Percentiles rank a stretch among this genome's conserved stretches.
These are phyloP conservation scores for Drosophila fungiperda DNA, from an alignment of 2,888 invertebrate genomes.

Conservation along the genomic window DNA sequence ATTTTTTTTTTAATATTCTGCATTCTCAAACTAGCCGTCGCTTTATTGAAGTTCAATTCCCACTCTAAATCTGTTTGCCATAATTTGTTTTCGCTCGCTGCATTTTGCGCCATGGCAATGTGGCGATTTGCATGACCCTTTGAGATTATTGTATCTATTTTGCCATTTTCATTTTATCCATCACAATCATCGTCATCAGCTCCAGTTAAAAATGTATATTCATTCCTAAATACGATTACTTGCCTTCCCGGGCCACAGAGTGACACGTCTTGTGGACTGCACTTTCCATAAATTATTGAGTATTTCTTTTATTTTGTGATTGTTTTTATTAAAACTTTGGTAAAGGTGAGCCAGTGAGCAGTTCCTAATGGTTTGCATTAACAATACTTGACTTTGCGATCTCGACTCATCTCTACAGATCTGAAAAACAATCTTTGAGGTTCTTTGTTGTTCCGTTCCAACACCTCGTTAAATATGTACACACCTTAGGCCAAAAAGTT, in stretches of 20 bases:
- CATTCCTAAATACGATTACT: slow-evolving; percentile 49
- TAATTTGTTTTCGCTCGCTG: slow-evolving; percentile 55
- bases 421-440: neutral
- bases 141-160: slow-evolving; percentile 53
- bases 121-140: slow-evolving; percentile 55
- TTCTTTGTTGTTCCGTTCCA: slow-evolving; percentile 56
- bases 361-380: slow-evolving; percentile 50
- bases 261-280: slow-evolving; percentile 40
- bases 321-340: neutral
- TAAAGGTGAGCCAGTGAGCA: too few species aligned
- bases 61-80: slow-evolving; percentile 24
- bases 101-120: slow-evolving; percentile 40
- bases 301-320: slow-evolving; percentile 3
- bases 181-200: slow-evolving; percentile 46
- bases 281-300: slow-evolving; percentile 2
- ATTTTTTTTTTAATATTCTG: neutral
- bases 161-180: slow-evolving; percentile 34
- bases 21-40: slow-evolving; percentile 1
- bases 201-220: slow-evolving; percentile 41
- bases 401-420: neutral
- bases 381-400: neutral
- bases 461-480: slow-evolving; percentile 33
- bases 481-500: slow-evolving; percentile 1
- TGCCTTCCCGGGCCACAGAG: slow-evolving; percentile 21
- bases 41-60: slow-evolving; percentile 16